Evolutionary conservation across 2,113 vertebrate genomes (phyloP).

Genomic region (Ariopsis seemanni): DNA sequence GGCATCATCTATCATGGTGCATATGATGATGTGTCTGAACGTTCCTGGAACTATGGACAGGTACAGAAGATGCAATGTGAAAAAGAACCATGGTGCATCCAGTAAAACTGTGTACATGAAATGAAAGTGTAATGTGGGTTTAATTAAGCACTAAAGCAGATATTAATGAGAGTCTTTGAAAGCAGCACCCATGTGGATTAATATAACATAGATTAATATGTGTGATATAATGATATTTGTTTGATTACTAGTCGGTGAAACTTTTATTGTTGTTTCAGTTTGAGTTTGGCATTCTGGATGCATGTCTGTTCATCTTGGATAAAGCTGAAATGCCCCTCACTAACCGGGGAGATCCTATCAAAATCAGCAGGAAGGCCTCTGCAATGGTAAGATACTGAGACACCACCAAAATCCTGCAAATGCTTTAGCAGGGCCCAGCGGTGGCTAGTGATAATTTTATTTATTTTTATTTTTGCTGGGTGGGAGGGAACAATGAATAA

Average conservation of each 20-base stretch:
- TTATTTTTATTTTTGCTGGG: no score
- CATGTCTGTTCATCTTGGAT: conserved; percentile 91
- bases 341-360: conserved; percentile 87
- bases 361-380: conserved; percentile 87
- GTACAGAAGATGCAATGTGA: conserved; percentile 62
- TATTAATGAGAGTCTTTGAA: background rate
- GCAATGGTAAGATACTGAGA: conserved; percentile 81
- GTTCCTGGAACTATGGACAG: conserved; percentile 95
- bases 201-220: background rate
- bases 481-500: no score
- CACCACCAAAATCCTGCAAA: background rate
- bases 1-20: conserved; percentile 89
- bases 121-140: background rate
- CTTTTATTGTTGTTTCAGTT: conserved; percentile 73
- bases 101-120: background rate
- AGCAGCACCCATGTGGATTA: background rate
- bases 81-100: background rate
- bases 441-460: no score
- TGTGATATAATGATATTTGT: background rate
- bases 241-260: background rate
- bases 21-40: conserved; percentile 72
- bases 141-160: background rate
- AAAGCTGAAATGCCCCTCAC: conserved; percentile 83
- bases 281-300: conserved; percentile 86
- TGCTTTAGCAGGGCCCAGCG: background rate